Conservation (phyloP, 2,113 vertebrate species). For the Chlorocebus sabaeus region DNA sequence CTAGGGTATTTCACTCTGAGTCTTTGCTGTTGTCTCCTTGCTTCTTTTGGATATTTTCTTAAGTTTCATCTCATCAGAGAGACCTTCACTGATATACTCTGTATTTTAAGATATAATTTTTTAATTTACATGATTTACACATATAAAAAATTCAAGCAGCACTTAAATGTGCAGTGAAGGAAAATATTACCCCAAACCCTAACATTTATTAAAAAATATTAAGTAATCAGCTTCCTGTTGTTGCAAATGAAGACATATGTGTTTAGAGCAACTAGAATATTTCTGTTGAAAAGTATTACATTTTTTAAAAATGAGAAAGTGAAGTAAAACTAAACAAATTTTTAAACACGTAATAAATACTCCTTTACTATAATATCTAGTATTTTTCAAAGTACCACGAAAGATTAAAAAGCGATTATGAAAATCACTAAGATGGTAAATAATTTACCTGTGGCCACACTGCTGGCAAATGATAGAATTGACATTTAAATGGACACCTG, state of each 20-base stretch:
- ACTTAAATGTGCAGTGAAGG: neutral
- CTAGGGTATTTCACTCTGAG: no score
- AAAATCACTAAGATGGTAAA: neutral
- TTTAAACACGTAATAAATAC: neutral
- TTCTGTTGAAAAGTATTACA: neutral
- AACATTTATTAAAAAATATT: neutral
- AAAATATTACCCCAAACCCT: neutral
- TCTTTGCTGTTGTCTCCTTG: neutral
- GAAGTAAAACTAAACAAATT: neutral
- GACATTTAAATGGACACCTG: neutral
- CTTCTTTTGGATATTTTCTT: neutral
- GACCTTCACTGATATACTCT: neutral
- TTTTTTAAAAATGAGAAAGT: neutral
- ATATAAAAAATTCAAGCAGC: neutral
- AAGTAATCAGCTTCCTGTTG: neutral
- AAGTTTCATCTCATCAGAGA: neutral
- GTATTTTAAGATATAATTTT: neutral
- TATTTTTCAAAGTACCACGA: neutral
- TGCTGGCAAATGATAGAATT: neutral
- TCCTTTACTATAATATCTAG: neutral
- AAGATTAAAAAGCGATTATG: neutral
- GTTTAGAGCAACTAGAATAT: neutral
- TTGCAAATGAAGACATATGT: neutral
- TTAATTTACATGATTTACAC: neutral
- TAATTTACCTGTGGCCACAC: neutral